Evolutionary conservation across 2,113 vertebrate species (phyloP).

Genomic region (Bos indicus): DNA sequence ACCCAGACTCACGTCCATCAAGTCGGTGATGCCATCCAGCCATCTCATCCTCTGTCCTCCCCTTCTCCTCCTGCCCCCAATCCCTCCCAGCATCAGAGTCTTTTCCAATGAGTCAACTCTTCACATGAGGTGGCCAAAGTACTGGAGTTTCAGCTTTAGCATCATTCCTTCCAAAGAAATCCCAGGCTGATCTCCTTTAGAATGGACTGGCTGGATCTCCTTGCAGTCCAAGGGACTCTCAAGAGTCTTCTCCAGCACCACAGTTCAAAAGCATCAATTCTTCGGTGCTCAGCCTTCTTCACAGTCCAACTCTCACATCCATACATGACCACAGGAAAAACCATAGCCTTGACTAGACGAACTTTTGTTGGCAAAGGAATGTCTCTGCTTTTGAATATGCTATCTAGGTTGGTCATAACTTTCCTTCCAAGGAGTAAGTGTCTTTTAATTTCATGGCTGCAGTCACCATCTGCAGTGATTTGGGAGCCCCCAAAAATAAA

Average conservation of each 20-base stretch:
- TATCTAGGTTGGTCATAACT: not conserved
- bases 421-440: not conserved
- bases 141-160: not conserved
- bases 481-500: not conserved
- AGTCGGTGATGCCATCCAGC: not conserved
- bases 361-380: not conserved
- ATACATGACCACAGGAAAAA: not conserved
- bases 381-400: not conserved
- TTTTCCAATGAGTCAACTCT: not conserved
- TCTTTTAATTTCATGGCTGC: not conserved
- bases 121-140: not conserved
- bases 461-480: not conserved
- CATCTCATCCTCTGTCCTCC: not conserved
- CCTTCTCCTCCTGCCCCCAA: not conserved
- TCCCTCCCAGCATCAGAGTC: not conserved
- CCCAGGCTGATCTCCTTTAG: not conserved
- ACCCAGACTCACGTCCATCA: not conserved
- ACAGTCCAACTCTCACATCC: not conserved
- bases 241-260: not conserved
- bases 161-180: not conserved
- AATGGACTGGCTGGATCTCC: not conserved
- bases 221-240: not conserved
- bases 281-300: fast-evolving
- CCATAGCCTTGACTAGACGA: not conserved
- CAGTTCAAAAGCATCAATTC: not conserved